These are phyloP conservation scores for Arothron firmamentum DNA, from an alignment of 2,113 vertebrate genomes.

Conservation along the genomic window DNA sequence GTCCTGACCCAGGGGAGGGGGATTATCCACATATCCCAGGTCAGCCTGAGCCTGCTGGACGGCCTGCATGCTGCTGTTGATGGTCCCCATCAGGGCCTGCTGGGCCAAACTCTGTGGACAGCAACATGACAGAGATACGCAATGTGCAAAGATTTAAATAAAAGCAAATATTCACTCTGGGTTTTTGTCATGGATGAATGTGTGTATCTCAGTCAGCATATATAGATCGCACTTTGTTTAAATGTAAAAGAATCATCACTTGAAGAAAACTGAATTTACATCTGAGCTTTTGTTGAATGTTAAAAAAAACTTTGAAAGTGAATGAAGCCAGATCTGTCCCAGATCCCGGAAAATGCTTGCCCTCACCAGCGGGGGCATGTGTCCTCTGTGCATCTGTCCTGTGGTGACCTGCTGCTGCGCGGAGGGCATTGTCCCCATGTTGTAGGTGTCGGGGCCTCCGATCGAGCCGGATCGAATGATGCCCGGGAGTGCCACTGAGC, in stretches of 20 bases:
- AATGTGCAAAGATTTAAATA: neutral
- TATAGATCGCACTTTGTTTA: too few relatives aligned
- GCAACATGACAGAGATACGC: conserved; percentile 12
- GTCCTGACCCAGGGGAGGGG: conserved; percentile 94
- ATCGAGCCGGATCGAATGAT: conserved; percentile 95
- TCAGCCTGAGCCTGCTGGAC: conserved; percentile 94
- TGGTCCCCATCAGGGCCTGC: conserved; percentile 98
- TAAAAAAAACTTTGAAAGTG: too few relatives aligned
- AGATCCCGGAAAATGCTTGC: neutral
- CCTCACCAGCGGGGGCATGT: conserved; percentile 96
- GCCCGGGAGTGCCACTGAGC: conserved; percentile 89
- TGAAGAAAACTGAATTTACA: too few relatives aligned
- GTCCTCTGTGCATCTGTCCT: conserved; percentile 97
- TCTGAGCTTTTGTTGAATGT: too few relatives aligned
- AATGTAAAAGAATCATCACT: too few relatives aligned
- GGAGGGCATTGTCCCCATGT: conserved; percentile 91
- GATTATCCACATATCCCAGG: conserved; percentile 86
- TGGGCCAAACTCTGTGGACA: conserved; percentile 88
- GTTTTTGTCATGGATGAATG: too few relatives aligned
- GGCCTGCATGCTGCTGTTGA: conserved; percentile 96
- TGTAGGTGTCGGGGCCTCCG: conserved; percentile 91
- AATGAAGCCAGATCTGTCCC: too few relatives aligned
- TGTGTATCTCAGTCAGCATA: too few relatives aligned
- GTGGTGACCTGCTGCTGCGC: conserved; percentile 93
- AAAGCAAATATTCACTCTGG: too few relatives aligned